phyloP scores from a whole-genome alignment of 92 coral and sea anemone genomes.

The Phenganax stokvisi region DNA sequence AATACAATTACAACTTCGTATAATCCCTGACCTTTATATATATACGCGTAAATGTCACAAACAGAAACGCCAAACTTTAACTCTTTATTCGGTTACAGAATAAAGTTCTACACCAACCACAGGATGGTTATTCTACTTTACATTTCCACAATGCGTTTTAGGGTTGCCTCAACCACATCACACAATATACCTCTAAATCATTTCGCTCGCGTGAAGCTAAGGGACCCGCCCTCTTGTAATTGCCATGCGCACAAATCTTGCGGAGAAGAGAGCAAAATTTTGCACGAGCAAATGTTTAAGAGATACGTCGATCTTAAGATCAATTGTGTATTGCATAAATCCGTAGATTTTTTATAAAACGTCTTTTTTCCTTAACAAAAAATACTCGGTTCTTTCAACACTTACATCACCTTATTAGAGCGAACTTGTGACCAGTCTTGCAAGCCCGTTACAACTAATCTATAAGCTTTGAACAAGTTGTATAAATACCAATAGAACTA shows the following conservation, averaged over 20 bases:
- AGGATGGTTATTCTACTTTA: background rate
- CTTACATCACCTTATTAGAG: no score
- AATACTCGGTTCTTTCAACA: no score
- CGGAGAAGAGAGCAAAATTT: background rate
- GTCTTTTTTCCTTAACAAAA: background rate
- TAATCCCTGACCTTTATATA: no score
- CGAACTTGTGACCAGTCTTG: no score
- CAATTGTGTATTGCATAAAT: background rate
- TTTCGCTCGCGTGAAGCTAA: background rate
- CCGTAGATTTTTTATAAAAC: background rate
- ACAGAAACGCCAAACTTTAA: background rate
- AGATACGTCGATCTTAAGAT: background rate
- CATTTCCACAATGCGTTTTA: constrained; percentile 1
- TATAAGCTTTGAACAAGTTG: no score
- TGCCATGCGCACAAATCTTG: constrained; percentile 4
- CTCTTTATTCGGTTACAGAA: background rate
- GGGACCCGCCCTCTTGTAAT: background rate
- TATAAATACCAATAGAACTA: no score
- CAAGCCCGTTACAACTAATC: no score
- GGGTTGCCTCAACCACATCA: constrained; percentile 1
- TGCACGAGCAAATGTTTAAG: constrained; percentile 7
- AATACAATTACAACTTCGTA: no score
- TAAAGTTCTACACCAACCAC: background rate
- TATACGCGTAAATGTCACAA: no score
- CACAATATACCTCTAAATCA: background rate